These are phyloP conservation scores for Puma concolor DNA, from an alignment of 2,113 vertebrate genomes.

Conservation along the genomic window DNA sequence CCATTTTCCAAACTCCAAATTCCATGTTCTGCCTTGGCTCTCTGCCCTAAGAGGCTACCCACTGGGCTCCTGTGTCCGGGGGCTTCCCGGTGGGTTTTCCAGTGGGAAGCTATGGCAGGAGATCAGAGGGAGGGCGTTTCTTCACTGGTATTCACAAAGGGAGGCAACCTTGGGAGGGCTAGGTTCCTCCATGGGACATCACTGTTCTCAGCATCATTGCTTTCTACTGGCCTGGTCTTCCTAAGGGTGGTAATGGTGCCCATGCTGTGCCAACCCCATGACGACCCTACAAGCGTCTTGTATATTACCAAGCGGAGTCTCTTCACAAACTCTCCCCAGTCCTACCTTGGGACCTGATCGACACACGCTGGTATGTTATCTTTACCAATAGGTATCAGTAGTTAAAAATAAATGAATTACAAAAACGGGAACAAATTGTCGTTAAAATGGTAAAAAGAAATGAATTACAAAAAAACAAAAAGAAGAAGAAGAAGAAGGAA, in stretches of 20 bases:
- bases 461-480: background rate
- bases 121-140: background rate
- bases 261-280: rapidly evolving
- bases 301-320: background rate
- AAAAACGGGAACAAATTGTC: background rate
- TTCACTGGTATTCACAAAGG: background rate
- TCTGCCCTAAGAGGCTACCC: background rate
- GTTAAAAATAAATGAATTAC: background rate
- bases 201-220: background rate
- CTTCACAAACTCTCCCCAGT: background rate
- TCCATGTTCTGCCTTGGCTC: background rate
- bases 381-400: background rate
- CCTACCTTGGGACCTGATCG: background rate
- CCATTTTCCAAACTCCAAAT: background rate
- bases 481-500: background rate
- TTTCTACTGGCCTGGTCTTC: background rate
- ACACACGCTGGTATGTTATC: background rate
- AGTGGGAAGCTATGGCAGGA: background rate
- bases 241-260: background rate
- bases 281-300: too few species aligned
- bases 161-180: too few species aligned
- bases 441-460: background rate
- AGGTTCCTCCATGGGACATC: background rate
- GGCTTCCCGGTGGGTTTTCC: background rate
- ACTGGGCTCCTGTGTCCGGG: rapidly evolving